Conservation (phyloP, 1,140 invertebrate species). For the Euura lappo region DNA sequence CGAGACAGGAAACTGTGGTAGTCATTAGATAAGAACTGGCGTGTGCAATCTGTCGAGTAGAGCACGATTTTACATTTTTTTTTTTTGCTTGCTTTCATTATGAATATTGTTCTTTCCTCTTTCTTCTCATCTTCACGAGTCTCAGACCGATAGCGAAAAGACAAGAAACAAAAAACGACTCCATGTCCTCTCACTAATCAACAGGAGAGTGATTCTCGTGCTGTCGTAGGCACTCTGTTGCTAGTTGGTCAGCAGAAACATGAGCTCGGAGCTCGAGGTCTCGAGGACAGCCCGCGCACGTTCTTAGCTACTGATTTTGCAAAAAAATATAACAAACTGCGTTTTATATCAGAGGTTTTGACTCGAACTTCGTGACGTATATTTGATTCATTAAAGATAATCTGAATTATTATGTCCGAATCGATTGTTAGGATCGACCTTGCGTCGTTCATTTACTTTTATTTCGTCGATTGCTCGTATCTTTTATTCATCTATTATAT, state of each 20-base stretch:
- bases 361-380: not conserved
- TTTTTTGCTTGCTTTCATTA: too few species aligned
- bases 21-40: not conserved
- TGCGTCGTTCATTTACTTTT: not conserved
- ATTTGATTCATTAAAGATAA: not conserved
- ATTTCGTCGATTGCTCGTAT: not conserved
- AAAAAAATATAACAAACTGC: not conserved
- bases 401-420: not conserved
- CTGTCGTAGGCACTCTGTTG: not conserved
- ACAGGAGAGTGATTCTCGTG: too few species aligned
- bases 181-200: too few species aligned
- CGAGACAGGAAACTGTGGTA: not conserved
- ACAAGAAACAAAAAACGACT: too few species aligned
- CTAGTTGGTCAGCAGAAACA: not conserved
- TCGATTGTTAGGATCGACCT: not conserved
- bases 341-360: not conserved
- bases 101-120: too few species aligned
- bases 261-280: not conserved
- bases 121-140: too few species aligned
- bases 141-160: too few species aligned
- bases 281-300: not conserved
- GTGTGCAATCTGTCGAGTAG: not conserved
- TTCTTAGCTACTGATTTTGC: not conserved
- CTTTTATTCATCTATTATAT: too few species aligned
- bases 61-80: too few species aligned